Conservation (phyloP, 2,113 vertebrate species). For the Strix aluco region DNA sequence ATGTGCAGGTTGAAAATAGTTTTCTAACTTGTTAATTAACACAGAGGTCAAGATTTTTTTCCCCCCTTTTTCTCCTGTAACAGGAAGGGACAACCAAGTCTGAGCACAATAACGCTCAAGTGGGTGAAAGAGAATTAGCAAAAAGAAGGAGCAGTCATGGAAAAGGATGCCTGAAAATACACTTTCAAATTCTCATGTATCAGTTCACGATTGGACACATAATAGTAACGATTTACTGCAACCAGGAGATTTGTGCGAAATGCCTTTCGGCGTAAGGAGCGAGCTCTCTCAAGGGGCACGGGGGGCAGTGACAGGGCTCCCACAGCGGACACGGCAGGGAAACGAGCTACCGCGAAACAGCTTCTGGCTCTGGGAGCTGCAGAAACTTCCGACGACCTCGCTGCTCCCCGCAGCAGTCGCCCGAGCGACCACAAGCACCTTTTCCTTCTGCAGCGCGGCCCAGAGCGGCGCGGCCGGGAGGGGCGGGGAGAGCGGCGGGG, state of each 20-base stretch:
- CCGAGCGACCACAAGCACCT: too few relatives aligned
- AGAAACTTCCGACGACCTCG: too few relatives aligned
- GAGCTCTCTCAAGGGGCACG: accelerated
- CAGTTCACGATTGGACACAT: not conserved
- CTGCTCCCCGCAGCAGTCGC: not conserved
- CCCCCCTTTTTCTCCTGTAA: too few relatives aligned
- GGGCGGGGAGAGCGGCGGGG: too few relatives aligned
- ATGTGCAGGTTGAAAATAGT: accelerated
- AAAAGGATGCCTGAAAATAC: accelerated
- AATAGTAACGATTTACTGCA: too few relatives aligned
- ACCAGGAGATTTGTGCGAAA: accelerated
- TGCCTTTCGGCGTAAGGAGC: accelerated
- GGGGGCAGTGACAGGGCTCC: accelerated
- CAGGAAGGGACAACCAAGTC: not conserved
- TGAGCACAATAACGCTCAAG: not conserved
- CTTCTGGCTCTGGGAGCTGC: not conserved
- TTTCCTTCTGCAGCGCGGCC: accelerated
- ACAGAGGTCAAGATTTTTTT: accelerated
- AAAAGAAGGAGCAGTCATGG: too few relatives aligned
- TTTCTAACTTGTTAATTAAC: not conserved
- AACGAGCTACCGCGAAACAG: accelerated
- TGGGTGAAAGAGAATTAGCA: accelerated
- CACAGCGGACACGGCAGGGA: too few relatives aligned
- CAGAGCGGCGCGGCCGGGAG: not conserved
- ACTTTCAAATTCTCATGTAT: not conserved